phyloP scores from a whole-genome alignment of 2,888 invertebrate species.

The Ommatoiulus sabulosus region DNA sequence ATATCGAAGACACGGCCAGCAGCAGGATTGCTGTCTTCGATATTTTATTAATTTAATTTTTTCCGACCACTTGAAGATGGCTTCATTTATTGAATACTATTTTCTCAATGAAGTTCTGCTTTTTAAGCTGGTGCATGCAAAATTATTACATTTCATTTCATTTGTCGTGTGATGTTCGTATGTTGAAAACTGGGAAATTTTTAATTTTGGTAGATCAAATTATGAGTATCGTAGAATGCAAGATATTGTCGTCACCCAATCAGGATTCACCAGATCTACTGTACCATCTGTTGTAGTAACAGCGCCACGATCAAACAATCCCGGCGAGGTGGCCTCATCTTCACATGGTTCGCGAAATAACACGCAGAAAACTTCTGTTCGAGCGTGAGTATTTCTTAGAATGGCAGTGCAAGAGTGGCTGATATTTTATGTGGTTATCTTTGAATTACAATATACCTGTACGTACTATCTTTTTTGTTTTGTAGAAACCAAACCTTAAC shows the following conservation, averaged over 20 bases:
- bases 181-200: neutral
- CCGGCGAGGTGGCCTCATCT: neutral
- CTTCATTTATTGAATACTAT: too few species aligned
- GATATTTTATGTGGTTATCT: neutral
- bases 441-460: neutral
- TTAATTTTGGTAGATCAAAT: neutral
- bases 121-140: too few species aligned
- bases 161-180: too few species aligned
- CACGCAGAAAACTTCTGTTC: neutral
- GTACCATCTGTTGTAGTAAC: neutral
- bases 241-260: neutral
- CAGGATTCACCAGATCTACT: conserved; percentile 1
- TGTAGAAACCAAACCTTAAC: neutral
- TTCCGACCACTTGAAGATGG: too few species aligned
- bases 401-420: neutral
- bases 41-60: too few species aligned
- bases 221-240: neutral
- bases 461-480: neutral
- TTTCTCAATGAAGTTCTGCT: too few species aligned
- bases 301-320: neutral
- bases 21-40: too few species aligned
- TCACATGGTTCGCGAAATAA: neutral
- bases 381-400: neutral
- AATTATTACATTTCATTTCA: too few species aligned
- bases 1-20: too few species aligned